phyloP scores from a whole-genome alignment of 1,140 invertebrate genomes.

The Drosophila athabasca region DNA sequence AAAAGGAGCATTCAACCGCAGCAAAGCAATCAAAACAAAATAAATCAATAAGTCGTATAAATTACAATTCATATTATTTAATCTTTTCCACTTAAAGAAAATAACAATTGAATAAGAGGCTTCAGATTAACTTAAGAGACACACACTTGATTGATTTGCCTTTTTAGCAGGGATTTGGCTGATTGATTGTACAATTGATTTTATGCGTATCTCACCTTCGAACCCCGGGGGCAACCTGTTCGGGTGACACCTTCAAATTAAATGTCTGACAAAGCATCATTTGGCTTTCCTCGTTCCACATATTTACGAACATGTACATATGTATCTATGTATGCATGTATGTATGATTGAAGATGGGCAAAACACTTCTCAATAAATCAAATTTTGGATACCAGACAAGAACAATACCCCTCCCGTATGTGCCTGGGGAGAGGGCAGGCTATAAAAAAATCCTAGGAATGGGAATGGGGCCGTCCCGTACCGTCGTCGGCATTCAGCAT shows the following conservation, averaged over 20 bases:
- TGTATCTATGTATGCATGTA: slow-evolving; percentile 29
- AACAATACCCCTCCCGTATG: slow-evolving; percentile 38
- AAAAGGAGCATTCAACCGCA: too few species aligned
- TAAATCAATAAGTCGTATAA: too few species aligned
- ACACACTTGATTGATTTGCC: slow-evolving; percentile 24
- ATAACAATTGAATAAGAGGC: too few species aligned
- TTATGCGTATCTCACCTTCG: slow-evolving; percentile 28
- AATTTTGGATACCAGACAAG: slow-evolving; percentile 21
- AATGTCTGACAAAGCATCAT: slow-evolving; percentile 56
- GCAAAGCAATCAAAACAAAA: too few species aligned
- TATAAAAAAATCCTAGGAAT: slow-evolving; percentile 41
- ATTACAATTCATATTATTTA: too few species aligned
- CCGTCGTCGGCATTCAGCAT: slow-evolving; percentile 63
- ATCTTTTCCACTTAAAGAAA: too few species aligned
- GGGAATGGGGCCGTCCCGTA: neutral
- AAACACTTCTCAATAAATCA: slow-evolving; percentile 31
- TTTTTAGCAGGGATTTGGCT: neutral
- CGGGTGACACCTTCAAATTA: slow-evolving; percentile 50
- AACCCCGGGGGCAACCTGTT: slow-evolving; percentile 33
- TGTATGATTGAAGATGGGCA: slow-evolving; percentile 29
- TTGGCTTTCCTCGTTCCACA: slow-evolving; percentile 6
- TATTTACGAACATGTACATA: slow-evolving; percentile 4
- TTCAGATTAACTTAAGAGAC: too few species aligned
- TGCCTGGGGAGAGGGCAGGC: neutral
- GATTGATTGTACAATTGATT: slow-evolving; percentile 28